phyloP scores from a whole-genome alignment of 2,113 vertebrate species.

The Dolichallabes microphthalmus region DNA sequence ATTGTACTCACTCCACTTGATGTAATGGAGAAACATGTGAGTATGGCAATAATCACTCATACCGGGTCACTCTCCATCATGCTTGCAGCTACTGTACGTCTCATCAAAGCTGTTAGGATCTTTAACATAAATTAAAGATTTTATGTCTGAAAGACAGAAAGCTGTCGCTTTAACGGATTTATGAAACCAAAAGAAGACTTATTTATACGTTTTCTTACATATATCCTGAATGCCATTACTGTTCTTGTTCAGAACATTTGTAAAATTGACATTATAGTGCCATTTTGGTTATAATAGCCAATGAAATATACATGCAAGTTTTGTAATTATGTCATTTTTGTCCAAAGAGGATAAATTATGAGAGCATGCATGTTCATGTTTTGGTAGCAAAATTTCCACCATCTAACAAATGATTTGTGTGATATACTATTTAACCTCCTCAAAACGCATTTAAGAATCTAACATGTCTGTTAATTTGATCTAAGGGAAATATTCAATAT shows the following conservation, averaged over 20 bases:
- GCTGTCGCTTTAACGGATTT: too few relatives aligned
- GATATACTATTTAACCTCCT: too few relatives aligned
- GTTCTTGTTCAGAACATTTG: background rate
- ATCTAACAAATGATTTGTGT: background rate
- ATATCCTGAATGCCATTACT: background rate
- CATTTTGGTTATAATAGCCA: background rate
- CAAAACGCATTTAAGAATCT: background rate
- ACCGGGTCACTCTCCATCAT: too few relatives aligned
- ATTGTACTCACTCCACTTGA: too few relatives aligned
- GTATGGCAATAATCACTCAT: too few relatives aligned
- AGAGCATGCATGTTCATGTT: background rate
- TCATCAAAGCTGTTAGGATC: too few relatives aligned
- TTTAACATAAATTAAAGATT: too few relatives aligned
- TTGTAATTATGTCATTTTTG: background rate
- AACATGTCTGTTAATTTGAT: background rate
- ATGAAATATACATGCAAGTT: background rate
- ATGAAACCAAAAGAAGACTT: too few relatives aligned
- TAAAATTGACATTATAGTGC: background rate
- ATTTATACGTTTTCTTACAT: background rate
- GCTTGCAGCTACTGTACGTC: too few relatives aligned
- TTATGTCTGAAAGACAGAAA: too few relatives aligned
- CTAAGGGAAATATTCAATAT: background rate
- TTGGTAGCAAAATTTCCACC: background rate
- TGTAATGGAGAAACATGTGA: too few relatives aligned
- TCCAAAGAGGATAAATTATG: background rate